Evolutionary conservation across 2,113 vertebrate species (phyloP), one percentile per base, ranked within the genome.

Genomic region (Misgurnus anguillicaudatus): DNA sequence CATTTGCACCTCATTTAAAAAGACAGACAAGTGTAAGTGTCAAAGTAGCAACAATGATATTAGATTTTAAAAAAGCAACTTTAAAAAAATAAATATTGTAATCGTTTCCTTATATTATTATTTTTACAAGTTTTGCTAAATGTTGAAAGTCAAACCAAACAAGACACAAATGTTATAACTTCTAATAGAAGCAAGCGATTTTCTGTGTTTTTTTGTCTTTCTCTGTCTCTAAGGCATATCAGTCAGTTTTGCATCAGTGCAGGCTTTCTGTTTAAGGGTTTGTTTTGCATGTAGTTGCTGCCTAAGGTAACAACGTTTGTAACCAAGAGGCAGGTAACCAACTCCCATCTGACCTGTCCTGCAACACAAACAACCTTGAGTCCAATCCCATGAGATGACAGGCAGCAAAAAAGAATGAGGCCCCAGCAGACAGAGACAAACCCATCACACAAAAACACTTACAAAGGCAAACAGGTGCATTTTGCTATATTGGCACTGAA

Each of bases 231-330:
- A 69, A 80, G 47, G 64, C 47, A 63, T 45, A 42, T 51, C 36
- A 24, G 60, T 78, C 60, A 55, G 75, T 64, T 85, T 80, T 83
- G 78, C 84, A 85, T 85, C 61, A 71, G 21, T 24, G 45, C 75
- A 57, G 51, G 61, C 70, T 57, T 51, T 70, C 70, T 31, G 75
- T 81, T 80, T 70, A 83, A 81, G 70, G 61, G 51, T 68, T 85
- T 85, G 81, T 85, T 85, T 85, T 85, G 84, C 81, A 83, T 85
- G 84, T 66, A 71, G 81, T 79, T 55, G 60, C 84, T 79, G 81
- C 79, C 79, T 83, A 67, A 83, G 84, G 81, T 77, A 85, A 83
- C 65, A 80, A 63, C 19, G 71, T 75, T 61, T 70, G 81, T 72
- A 85, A 77, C 81, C 79, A 42, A 81, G 84, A 75, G 65, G 81